Evolutionary conservation across 92 coral and sea anemone genomes (phyloP).

Genomic region (Parazoanthus darwini): DNA sequence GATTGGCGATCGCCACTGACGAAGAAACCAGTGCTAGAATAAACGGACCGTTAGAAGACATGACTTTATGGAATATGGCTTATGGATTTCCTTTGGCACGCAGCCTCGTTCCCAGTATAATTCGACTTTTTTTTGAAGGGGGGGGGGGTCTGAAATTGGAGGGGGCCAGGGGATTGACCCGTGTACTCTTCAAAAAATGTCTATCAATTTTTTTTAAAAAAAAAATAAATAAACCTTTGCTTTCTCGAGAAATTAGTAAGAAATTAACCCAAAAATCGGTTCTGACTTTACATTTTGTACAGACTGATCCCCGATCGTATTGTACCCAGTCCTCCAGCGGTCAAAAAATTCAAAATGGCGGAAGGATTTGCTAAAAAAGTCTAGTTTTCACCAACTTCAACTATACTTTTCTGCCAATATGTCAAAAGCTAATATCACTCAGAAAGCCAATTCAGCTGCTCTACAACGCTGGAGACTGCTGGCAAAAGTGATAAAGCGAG

Average conservation of each 20-base stretch:
- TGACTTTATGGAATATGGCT: background rate
- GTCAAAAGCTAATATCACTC: slow-evolving; percentile 14
- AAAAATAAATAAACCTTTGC: too few relatives aligned
- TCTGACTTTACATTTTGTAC: too few relatives aligned
- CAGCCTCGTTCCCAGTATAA: background rate
- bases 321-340: slow-evolving; percentile 27
- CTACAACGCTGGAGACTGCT: slow-evolving; percentile 67
- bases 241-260: background rate
- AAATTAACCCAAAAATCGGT: background rate
- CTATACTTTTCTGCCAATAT: background rate
- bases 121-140: background rate
- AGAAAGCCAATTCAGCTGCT: slow-evolving; percentile 1
- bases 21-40: slow-evolving; percentile 85
- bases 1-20: slow-evolving; percentile 91
- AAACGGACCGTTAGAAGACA: slow-evolving; percentile 72
- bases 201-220: background rate
- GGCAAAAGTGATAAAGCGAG: slow-evolving; percentile 66
- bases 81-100: too few relatives aligned
- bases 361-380: background rate
- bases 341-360: slow-evolving; percentile 7
- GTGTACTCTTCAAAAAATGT: background rate
- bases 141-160: background rate
- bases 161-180: background rate
- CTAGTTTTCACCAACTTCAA: background rate
- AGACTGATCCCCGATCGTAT: background rate